Base-by-base conservation (phyloP, 2,888 invertebrate genomes). In the Tachystola acroxantha region DNA sequence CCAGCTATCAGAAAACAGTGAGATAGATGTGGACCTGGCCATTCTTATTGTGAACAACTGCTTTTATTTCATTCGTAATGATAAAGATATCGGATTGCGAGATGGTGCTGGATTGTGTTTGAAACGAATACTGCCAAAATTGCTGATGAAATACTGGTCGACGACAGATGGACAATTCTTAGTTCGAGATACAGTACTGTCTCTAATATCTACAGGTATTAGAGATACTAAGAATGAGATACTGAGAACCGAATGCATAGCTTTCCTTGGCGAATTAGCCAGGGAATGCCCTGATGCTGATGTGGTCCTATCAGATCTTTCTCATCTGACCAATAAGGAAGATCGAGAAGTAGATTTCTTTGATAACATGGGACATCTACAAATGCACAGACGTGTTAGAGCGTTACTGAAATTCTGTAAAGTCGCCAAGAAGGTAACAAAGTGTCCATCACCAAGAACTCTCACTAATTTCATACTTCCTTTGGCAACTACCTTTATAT, bases 271-370 rank as follows among this genome's bases (percentile, higher is more conserved):
- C 0, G 91, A 91, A 54, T 81, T 97, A 65, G 89, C 92, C 0
- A 88, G 93, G 48, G 91, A 94, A 66, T 94, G 94, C 63, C 82
- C 91, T 0, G 88, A 90, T 0, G 82, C 90, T 0, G 93, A 95
- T 69, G 90, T 91, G 1, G 89, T 95, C 0, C 72, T 96, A 1
- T 82, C 88, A 10, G 95, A 96, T 77, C 76, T 95, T 37, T 84
- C 90, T n/a, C 75, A 88, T 22, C 76, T 94, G 20, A 88, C 91
- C 0, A 92, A 93, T 58, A 89, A 91, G 67, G 79, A 73, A 31
- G 96, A 98, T 66, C 70, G 88, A 6, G 97, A 98, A 71, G 92
- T 94, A 0, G 98, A 99, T 74, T 97, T 99, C 88, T 98, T 97
- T 66, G 95, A 96, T 60, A 98, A 98, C 66, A 91, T 97, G 60